Evolutionary conservation across 2,797 vertebrate genomes (phyloP), one percentile per base, ranked within the genome.

Genomic region (Podargus strigoides): DNA sequence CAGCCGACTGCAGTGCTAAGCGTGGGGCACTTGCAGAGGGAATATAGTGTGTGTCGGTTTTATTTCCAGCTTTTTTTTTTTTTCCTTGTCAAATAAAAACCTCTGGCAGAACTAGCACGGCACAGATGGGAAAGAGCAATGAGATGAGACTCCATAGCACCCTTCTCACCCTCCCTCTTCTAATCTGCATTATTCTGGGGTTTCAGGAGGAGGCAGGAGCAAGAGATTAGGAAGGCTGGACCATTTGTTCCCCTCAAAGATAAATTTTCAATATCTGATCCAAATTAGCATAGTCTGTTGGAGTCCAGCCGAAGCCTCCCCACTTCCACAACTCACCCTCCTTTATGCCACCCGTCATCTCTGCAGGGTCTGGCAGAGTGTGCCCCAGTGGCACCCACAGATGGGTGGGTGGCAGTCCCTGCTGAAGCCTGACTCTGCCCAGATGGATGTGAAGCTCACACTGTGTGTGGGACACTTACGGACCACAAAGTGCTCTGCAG

Each of bases 401-500:
- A 26, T 30, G 24, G 55, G 7, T 1, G 4, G 32, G 49, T 24
- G 42, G 50, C 18, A 47, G 32, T n/a, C 30, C 37, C 41, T 9
- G 15, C 21, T 10, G 27, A 53, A 47, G 36, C 49, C 53, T 2
- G 5, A 0, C 37, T 47, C 30, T 66, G 23, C 34, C 63, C 67
- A 12, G 75, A 27, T 46, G 10, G 23, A 7, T 0, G 0, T 3
- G 10, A 10, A 67, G 32, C n/a, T 74, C 39, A 5, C 0, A 0
- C 39, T 14, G 55, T 20, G 28, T 6, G 2, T 6, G 30, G 20
- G 34, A 49, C 11, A 12, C 1, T n/a, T 19, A 6, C 0, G 12
- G 55, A 21, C 18, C 21, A 39, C 66, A 12, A 30, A 56, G 6
- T 0, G 4, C 49, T 27, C 69, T 63, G n/a, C 74, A 69, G 42